phyloP scores from a whole-genome alignment of 2,888 invertebrate species.

The Hirtodrosophila duncani region DNA sequence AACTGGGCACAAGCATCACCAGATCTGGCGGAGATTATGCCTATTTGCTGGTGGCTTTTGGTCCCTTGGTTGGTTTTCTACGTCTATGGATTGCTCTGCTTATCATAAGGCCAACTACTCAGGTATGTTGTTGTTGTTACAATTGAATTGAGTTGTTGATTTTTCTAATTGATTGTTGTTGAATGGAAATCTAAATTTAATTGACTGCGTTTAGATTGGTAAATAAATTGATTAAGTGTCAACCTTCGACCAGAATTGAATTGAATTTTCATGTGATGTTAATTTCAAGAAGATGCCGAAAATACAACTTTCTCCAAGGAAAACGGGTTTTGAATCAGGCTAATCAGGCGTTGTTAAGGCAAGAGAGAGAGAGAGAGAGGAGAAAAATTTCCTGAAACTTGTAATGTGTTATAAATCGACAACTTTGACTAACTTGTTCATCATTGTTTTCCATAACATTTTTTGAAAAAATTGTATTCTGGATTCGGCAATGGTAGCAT shows the following conservation, averaged over 20 bases:
- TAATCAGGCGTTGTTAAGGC: not conserved
- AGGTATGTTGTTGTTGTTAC: slow-evolving; percentile 68
- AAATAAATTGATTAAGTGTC: slow-evolving; percentile 37
- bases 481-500: too few relatives aligned
- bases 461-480: too few relatives aligned
- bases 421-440: too few relatives aligned
- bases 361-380: too few relatives aligned
- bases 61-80: slow-evolving; percentile 91
- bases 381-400: too few relatives aligned
- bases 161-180: slow-evolving; percentile 22
- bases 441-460: too few relatives aligned
- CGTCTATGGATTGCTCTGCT: slow-evolving; percentile 90
- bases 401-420: too few relatives aligned
- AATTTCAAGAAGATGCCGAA: not conserved
- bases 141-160: slow-evolving; percentile 30
- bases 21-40: slow-evolving; percentile 94
- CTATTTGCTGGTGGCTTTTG: slow-evolving; percentile 92
- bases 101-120: slow-evolving; percentile 89
- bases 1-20: slow-evolving; percentile 92
- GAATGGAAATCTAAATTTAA: slow-evolving; percentile 21
- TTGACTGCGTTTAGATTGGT: slow-evolving; percentile 19
- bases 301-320: slow-evolving; percentile 18
- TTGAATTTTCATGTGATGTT: slow-evolving; percentile 33
- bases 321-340: too few relatives aligned
- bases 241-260: slow-evolving; percentile 41